Conservation (phyloP, 35 echinoderm and acorn worm genomes). For the Ptychodera flava region DNA sequence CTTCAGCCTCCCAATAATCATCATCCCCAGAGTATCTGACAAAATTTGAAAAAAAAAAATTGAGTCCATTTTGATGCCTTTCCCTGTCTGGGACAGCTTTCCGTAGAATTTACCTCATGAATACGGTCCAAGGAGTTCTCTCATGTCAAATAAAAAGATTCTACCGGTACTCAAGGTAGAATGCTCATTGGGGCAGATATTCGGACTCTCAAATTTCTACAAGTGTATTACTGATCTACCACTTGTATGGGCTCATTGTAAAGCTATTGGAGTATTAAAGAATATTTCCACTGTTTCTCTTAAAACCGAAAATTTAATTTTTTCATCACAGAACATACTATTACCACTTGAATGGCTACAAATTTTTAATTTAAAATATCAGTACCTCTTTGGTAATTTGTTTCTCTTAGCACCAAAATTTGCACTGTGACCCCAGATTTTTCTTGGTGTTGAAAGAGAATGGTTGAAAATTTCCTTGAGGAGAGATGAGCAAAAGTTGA, state of each 20-base stretch:
- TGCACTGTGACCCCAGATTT: no score
- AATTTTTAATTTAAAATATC: no score
- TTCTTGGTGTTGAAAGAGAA: no score
- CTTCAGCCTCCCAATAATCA: constrained; percentile 65
- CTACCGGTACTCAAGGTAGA: background rate
- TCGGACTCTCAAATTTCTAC: background rate
- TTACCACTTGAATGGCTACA: no score
- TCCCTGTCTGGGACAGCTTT: no score
- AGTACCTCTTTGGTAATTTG: no score
- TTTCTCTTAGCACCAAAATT: no score
- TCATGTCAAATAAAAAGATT: background rate
- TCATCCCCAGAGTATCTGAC: constrained; percentile 85
- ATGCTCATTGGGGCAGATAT: background rate
- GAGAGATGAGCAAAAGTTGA: no score
- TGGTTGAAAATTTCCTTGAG: no score
- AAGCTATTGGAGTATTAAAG: no score
- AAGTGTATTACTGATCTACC: background rate
- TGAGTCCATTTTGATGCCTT: no score
- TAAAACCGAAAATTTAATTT: background rate
- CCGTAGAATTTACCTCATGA: background rate
- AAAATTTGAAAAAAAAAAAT: constrained; percentile 2
- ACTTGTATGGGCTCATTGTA: no score
- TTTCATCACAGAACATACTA: background rate
- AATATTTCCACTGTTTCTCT: background rate
- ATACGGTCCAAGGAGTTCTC: background rate